Percentiles rank a stretch among this genome's conserved stretches.
Conservation (phyloP, 2,113 vertebrate genomes). For the Rynchops niger region DNA sequence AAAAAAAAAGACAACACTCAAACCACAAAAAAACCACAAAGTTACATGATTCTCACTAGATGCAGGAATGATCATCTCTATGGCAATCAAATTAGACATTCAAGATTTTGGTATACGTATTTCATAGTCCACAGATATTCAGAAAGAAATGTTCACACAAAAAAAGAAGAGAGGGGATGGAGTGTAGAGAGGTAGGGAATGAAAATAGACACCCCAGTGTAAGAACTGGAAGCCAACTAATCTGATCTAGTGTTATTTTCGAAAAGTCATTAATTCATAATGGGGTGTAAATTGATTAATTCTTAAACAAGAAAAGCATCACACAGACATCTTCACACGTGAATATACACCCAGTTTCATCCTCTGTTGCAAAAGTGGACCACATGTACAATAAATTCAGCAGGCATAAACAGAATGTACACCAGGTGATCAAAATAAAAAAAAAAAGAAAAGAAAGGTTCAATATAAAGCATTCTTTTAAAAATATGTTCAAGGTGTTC, state of each 20-base stretch:
- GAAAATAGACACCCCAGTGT: neutral
- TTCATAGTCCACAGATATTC: neutral
- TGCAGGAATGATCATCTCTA: neutral
- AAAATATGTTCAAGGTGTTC: neutral
- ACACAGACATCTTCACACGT: neutral
- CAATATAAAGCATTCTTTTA: neutral
- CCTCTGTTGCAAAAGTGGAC: neutral
- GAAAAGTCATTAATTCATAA: neutral
- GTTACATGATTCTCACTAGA: neutral
- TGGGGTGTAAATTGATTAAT: neutral
- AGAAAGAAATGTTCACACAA: neutral
- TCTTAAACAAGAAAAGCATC: neutral
- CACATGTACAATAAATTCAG: neutral
- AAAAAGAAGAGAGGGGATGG: neutral
- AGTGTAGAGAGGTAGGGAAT: too few relatives aligned
- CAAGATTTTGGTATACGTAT: neutral
- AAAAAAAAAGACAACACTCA: neutral
- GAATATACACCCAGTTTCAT: neutral
- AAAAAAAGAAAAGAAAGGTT: neutral
- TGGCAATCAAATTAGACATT: neutral
- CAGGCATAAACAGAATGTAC: neutral
- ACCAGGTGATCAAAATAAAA: neutral
- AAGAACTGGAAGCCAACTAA: neutral
- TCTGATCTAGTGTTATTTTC: neutral
- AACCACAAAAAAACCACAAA: neutral